Evolutionary conservation across 2,888 invertebrate genomes (phyloP).

Genomic region (Notodonta dromedarius): DNA sequence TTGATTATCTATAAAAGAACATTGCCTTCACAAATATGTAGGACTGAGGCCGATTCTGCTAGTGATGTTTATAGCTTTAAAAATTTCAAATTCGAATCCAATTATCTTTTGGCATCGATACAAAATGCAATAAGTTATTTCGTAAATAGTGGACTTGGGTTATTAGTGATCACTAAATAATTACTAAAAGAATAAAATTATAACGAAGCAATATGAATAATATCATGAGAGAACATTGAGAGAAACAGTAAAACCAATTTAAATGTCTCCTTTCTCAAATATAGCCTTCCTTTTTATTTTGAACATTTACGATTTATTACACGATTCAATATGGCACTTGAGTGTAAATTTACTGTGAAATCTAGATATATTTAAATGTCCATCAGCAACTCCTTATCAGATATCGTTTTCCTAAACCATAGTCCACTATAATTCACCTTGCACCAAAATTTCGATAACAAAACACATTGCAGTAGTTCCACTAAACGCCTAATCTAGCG

Average conservation of each 20-base stretch:
- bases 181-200: constrained; percentile 7
- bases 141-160: neutral
- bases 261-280: constrained; percentile 12
- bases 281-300: constrained; percentile 10
- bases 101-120: constrained; percentile 11
- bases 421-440: constrained; percentile 3
- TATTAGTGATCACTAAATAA: constrained; percentile 1
- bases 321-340: constrained; percentile 10
- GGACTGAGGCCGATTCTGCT: constrained; percentile 42
- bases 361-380: constrained; percentile 7
- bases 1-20: constrained; percentile 58
- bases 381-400: constrained; percentile 5
- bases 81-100: constrained; percentile 22
- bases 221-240: constrained; percentile 6
- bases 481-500: neutral
- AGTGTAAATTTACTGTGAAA: constrained; percentile 10
- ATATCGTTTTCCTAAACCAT: constrained; percentile 11
- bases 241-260: constrained; percentile 13
- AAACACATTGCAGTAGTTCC: neutral
- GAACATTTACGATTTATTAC: constrained; percentile 11
- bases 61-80: constrained; percentile 36
- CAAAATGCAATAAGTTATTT: constrained; percentile 2
- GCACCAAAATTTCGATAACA: neutral
- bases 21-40: constrained; percentile 39
- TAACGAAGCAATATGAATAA: constrained; percentile 8